Conservation (phyloP, 1,140 invertebrate species). For the Cherax destructor region DNA sequence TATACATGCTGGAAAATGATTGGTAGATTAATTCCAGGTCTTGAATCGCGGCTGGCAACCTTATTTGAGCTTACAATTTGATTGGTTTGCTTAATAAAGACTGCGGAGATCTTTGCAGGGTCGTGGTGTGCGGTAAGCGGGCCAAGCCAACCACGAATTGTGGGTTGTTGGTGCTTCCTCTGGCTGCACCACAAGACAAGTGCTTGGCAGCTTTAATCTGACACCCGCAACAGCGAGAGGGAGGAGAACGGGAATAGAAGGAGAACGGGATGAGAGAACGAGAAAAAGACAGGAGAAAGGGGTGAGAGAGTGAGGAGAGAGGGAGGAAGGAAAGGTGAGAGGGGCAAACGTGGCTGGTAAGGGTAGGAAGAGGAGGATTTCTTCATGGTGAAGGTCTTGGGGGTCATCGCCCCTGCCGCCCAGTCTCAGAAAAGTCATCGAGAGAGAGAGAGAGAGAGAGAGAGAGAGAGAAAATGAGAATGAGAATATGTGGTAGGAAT, state of each 20-base stretch:
- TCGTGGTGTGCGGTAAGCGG: neutral
- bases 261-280: neutral
- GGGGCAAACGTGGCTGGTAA: neutral
- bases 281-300: no score
- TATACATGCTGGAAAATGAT: constrained; percentile 7
- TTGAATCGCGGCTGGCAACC: constrained; percentile 26
- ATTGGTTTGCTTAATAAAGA: constrained; percentile 37
- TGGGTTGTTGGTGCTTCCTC: neutral
- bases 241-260: neutral
- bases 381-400: no score
- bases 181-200: constrained; percentile 4
- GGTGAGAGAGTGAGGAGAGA: neutral
- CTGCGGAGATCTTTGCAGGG: neutral
- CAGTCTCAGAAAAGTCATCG: no score
- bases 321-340: neutral
- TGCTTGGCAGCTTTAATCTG: constrained; percentile 29
- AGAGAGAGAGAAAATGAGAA: neutral
- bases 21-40: constrained; percentile 33
- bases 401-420: no score
- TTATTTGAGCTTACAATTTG: constrained; percentile 24
- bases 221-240: neutral
- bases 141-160: neutral
- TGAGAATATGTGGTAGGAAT: neutral
- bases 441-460: neutral
- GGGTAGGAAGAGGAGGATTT: no score